Percentiles rank a stretch among this genome's conserved stretches.
phyloP scores from a whole-genome alignment of 2,113 vertebrate genomes.

The Carlito syrichta region DNA sequence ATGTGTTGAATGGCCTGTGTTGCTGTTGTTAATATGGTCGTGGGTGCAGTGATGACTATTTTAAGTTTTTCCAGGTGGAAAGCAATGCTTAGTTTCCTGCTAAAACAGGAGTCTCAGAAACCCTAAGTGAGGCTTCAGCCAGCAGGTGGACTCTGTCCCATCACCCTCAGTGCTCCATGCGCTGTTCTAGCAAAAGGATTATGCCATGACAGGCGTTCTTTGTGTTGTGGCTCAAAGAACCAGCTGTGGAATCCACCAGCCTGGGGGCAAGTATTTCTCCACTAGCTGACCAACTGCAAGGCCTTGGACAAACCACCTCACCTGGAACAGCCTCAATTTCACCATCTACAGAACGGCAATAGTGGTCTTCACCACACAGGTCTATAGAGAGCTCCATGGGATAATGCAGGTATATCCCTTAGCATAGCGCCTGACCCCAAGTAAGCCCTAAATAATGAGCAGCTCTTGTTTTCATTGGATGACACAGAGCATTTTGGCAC shows the following conservation, averaged over 20 bases:
- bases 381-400: fast-evolving
- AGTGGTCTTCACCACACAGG: neutral
- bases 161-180: neutral
- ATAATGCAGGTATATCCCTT: neutral
- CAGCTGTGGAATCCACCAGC: neutral
- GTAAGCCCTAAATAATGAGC: neutral
- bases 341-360: neutral
- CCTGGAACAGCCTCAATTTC: neutral
- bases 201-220: neutral
- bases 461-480: neutral
- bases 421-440: neutral
- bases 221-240: neutral
- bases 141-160: neutral
- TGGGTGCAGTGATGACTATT: too few species aligned
- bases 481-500: neutral
- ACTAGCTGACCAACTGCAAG: neutral
- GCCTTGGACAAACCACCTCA: neutral
- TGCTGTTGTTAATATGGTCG: neutral
- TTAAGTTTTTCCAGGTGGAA: neutral
- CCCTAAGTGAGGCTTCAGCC: too few species aligned
- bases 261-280: neutral
- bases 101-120: neutral
- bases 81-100: neutral
- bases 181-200: neutral
- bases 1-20: neutral